Base-by-base conservation (phyloP, 2,888 invertebrate genomes). In the Anarsia innoxiella region DNA sequence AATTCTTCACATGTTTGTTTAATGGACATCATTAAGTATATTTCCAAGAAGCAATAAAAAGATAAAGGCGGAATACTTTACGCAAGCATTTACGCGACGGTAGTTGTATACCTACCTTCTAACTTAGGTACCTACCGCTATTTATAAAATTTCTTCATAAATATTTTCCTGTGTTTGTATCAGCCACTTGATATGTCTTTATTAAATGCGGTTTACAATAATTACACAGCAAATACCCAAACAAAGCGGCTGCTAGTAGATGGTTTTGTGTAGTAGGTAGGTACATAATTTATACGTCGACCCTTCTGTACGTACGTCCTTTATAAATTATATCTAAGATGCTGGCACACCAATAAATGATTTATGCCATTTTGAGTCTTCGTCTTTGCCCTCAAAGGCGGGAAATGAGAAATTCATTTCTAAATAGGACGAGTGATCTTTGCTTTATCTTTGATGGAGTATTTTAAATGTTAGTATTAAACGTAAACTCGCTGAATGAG, bases 261-360 rank as follows among this genome's bases (percentile, higher is more conserved):
- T 25, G 25, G n/a, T n/a, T n/a, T n/a, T n/a, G n/a, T n/a, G n/a
- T 9, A n/a, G 8, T n/a, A 13, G 19, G 36, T 2, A 19, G 35
- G 19, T 37, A 26, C 31, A 37, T 32, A 37, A 37, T 37, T 37
- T 32, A 37, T 37, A 13, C 12, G 16, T 37, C n/a, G 32, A 37
- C 37, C 37, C 37, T 32, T 38, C 31, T 15, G 33, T 33, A 30
- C 28, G 28, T 32, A 25, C 28, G 23, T 23, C 33, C 29, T 12
- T 23, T 26, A 23, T 38, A 38, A 38, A 34, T 38, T 33, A 34
- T 33, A 38, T n/a, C n/a, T n/a, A n/a, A n/a, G 14, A n/a, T 12
- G 30, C 25, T 26, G 14, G 33, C 15, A 11, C 13, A 26, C 33
- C 26, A 15, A 33, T 33, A 33, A 33, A 33, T 26, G 25, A 33